A percentile compares a stretch with the other conserved stretches of the same genome.
phyloP scores from a whole-genome alignment of 2,113 vertebrate genomes.

The Trachemys scripta region DNA sequence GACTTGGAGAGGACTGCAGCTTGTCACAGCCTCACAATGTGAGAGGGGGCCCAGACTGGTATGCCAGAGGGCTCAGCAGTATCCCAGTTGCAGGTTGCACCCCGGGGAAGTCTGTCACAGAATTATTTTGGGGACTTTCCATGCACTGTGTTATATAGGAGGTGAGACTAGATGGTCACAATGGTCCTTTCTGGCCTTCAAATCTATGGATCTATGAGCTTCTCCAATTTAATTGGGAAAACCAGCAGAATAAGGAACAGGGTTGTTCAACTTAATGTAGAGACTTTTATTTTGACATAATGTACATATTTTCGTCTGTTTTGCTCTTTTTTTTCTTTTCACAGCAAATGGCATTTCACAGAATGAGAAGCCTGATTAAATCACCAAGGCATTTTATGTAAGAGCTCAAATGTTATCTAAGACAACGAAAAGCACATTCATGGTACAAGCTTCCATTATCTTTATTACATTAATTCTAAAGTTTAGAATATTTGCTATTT shows the following conservation, averaged over 20 bases:
- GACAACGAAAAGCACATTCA: neutral
- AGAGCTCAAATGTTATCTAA: neutral
- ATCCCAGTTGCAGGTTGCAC: no score
- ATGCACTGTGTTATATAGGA: neutral
- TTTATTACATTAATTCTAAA: neutral
- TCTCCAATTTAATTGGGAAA: neutral
- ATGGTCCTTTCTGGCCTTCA: neutral
- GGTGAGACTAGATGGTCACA: neutral
- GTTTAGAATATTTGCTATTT: neutral
- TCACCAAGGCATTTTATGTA: neutral
- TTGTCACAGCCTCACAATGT: no score
- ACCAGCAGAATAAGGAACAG: neutral
- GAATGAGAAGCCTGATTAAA: neutral
- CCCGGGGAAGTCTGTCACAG: no score
- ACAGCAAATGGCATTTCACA: neutral
- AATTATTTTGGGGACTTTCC: no score
- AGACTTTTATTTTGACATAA: neutral
- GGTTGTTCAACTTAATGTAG: neutral
- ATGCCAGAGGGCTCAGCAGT: no score
- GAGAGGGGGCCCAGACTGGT: no score
- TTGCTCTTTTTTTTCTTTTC: neutral
- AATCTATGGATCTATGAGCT: neutral
- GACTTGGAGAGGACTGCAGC: no score
- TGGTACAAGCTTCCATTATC: neutral
- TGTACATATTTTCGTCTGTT: neutral